Evolutionary conservation across 1,140 invertebrate genomes (phyloP).

Genomic region (Scaptodrosophila lebanonensis): DNA sequence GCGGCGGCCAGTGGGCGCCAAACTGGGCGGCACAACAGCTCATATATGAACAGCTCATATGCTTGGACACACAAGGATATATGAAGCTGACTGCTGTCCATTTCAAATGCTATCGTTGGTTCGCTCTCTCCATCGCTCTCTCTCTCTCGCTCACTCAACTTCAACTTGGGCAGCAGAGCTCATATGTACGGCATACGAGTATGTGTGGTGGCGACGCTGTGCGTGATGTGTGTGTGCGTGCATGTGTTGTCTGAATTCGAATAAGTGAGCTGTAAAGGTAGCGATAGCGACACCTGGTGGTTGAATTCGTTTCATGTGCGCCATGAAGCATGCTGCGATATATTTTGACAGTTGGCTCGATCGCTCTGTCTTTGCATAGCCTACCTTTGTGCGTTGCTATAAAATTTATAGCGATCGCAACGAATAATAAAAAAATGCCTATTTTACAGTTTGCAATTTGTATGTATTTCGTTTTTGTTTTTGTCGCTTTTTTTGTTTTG

Average conservation of each 20-base stretch:
- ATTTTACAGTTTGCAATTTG: slow-evolving; percentile 51
- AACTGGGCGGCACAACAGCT: too few relatives aligned
- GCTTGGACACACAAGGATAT: too few relatives aligned
- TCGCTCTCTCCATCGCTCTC: slow-evolving; percentile 4
- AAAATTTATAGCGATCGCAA: slow-evolving; percentile 28
- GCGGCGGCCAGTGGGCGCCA: too few relatives aligned
- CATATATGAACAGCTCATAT: too few relatives aligned
- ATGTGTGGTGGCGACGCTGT: too few relatives aligned
- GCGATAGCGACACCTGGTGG: slow-evolving; percentile 38
- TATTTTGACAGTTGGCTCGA: slow-evolving; percentile 2
- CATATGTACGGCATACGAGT: too few relatives aligned
- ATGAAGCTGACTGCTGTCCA: too few relatives aligned
- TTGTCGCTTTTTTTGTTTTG: slow-evolving; percentile 22
- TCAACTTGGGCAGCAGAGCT: too few relatives aligned
- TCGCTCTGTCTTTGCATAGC: slow-evolving; percentile 3
- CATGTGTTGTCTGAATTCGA: slow-evolving; percentile 1
- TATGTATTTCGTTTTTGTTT: slow-evolving; percentile 42
- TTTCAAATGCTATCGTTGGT: background rate
- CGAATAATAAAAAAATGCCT: slow-evolving; percentile 20
- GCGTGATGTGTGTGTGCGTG: slow-evolving; percentile 1
- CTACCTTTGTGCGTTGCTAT: slow-evolving; percentile 36
- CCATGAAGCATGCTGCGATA: slow-evolving; percentile 30
- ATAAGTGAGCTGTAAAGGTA: background rate
- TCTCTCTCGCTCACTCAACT: background rate
- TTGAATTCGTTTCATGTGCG: background rate